Conservation (phyloP, 2,113 vertebrate species). For the Halcyon malimbica region DNA sequence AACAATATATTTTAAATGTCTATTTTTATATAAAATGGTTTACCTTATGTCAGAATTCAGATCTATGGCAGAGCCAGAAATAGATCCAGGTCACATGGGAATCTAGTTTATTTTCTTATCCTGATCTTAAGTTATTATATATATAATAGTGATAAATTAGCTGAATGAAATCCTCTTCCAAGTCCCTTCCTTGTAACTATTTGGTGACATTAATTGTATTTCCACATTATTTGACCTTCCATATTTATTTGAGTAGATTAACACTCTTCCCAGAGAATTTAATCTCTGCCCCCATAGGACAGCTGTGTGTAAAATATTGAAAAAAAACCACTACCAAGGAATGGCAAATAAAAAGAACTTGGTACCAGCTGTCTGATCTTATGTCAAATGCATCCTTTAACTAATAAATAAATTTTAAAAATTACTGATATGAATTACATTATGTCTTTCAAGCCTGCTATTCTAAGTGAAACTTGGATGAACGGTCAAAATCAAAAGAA, state of each 20-base stretch:
- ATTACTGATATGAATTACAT: background rate
- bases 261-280: background rate
- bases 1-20: background rate
- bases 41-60: background rate
- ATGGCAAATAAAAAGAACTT: background rate
- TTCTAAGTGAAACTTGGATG: background rate
- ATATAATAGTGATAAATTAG: background rate
- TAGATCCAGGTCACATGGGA: background rate
- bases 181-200: background rate
- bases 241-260: background rate
- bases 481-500: background rate
- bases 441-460: background rate
- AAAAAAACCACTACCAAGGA: background rate
- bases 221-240: background rate
- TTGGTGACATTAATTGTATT: background rate
- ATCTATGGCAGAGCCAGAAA: background rate
- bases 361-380: background rate
- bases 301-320: background rate
- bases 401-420: background rate
- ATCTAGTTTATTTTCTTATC: slow-evolving; percentile 15
- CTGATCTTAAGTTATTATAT: background rate
- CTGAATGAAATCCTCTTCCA: background rate
- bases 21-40: background rate
- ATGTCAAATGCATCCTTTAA: background rate
- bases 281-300: background rate